phyloP scores from a whole-genome alignment of 2,113 vertebrate species.

The Accipiter virgatus region DNA sequence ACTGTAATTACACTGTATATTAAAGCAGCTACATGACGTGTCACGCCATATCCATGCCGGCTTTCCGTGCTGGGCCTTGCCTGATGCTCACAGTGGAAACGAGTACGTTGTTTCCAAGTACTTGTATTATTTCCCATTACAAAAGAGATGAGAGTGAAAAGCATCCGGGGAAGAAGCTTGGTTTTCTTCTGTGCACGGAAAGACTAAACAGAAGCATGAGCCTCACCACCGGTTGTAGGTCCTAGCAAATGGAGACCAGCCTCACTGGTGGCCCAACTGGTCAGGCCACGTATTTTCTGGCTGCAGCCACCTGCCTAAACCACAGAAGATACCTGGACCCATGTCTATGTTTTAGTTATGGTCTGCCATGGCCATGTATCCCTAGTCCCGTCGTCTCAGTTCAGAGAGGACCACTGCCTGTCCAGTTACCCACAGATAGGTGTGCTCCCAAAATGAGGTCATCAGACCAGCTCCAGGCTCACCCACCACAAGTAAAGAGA shows the following conservation, averaged over 20 bases:
- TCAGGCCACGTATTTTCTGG: background rate
- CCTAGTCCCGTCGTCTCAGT: background rate
- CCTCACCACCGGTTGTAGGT: background rate
- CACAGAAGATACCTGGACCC: background rate
- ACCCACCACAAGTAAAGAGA: background rate
- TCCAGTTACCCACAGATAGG: background rate
- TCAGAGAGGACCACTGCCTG: background rate
- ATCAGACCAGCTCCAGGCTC: background rate
- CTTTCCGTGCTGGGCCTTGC: background rate
- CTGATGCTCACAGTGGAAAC: background rate
- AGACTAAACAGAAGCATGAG: background rate
- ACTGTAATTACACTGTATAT: background rate
- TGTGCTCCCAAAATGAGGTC: background rate
- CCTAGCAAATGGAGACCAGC: background rate
- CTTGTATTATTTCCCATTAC: background rate
- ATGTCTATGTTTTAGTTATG: fast-evolving
- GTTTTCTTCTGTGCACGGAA: background rate
- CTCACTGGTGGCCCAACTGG: background rate
- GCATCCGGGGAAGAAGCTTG: background rate
- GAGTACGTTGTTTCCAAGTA: background rate
- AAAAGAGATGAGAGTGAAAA: background rate
- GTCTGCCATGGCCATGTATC: background rate
- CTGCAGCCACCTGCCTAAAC: background rate
- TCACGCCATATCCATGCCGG: background rate
- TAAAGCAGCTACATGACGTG: background rate